These are phyloP conservation scores for roundworm (Caenorhabditis elegans) DNA, from an alignment of 1,140 invertebrate species.

Conservation along the genomic window WBcel235 BX284604.4:10700001-10700500, in stretches of 20 bases:
- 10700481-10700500: constrained; percentile 45
- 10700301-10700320: constrained; percentile 45
- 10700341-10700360: constrained; percentile 6
- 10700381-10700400: constrained; percentile 35
- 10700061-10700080: no score
- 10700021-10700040: background rate
- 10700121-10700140: no score
- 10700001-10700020: background rate
- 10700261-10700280: constrained; percentile 52
- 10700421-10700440: constrained; percentile 47
- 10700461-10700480: constrained; percentile 44
- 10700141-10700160: no score
- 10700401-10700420: constrained; percentile 30
- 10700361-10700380: background rate
- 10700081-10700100: no score
- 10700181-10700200: no score
- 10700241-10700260: constrained; percentile 21
- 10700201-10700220: no score
- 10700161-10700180: no score
- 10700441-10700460: constrained; percentile 46
- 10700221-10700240: background rate
- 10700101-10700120: no score
- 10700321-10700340: constrained; percentile 43
- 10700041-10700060: no score
- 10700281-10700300: constrained; percentile 48